These are phyloP conservation scores for Tethea ocularis DNA, from an alignment of 2,888 invertebrate genomes.

Conservation along the genomic window DNA sequence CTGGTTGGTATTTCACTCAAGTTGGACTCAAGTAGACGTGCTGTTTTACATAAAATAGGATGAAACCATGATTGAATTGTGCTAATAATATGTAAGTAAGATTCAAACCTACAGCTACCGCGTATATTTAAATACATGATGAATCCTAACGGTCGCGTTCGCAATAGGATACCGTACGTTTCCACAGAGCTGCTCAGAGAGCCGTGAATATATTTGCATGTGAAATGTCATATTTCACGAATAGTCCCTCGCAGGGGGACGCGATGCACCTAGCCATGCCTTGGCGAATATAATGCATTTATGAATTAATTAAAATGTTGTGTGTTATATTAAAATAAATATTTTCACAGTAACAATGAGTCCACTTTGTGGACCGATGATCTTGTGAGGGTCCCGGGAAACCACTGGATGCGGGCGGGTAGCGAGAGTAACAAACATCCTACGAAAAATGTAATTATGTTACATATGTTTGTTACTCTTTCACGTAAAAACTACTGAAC, in stretches of 20 bases:
- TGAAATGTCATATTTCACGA: slow-evolving; percentile 34
- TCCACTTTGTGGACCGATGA: background rate
- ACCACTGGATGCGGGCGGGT: no score
- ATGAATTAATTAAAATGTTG: background rate
- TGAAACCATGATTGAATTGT: no score
- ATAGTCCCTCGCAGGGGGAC: slow-evolving; percentile 6
- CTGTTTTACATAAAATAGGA: no score
- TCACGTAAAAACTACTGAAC: no score
- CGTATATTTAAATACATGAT: background rate
- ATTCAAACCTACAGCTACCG: no score
- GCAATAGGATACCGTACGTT: slow-evolving; percentile 24
- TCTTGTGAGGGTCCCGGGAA: no score
- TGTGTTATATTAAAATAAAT: background rate
- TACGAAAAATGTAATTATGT: no score
- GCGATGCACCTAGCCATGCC: slow-evolving; percentile 22
- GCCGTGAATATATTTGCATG: slow-evolving; percentile 48
- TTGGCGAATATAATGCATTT: background rate
- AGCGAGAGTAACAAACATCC: no score
- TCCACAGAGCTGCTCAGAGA: slow-evolving; percentile 25
- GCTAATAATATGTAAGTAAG: no score
- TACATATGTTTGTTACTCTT: no score
- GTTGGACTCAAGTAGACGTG: no score
- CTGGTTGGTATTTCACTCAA: no score
- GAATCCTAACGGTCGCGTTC: background rate
- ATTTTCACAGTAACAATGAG: background rate